Evolutionary conservation across 2,888 invertebrate species (phyloP).

Genomic region (Notocelia uddmanniana): DNA sequence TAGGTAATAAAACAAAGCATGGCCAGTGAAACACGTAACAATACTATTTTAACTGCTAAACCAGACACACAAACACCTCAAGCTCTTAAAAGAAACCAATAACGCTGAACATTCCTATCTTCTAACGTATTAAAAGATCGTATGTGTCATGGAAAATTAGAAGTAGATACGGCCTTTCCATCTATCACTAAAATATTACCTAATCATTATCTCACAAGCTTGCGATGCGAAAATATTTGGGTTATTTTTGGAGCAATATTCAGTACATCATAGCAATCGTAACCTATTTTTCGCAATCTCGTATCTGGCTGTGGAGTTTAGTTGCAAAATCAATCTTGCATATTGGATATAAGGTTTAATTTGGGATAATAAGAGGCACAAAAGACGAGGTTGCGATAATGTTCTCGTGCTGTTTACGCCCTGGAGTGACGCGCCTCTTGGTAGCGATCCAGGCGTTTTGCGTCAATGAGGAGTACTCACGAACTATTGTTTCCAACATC

Average conservation of each 20-base stretch:
- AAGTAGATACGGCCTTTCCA: not conserved
- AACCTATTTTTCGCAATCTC: not conserved
- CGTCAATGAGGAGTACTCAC: conserved; percentile 46
- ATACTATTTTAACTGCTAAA: not conserved
- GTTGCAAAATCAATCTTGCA: not conserved
- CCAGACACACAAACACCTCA: conserved; percentile 3
- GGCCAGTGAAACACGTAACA: not conserved
- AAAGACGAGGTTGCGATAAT: not conserved
- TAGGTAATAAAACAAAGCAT: conserved; percentile 2
- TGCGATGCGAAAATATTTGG: conserved; percentile 26
- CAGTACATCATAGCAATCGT: conserved; percentile 14
- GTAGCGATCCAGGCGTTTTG: conserved; percentile 48
- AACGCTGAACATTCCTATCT: not conserved
- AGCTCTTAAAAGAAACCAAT: conserved; percentile 1
- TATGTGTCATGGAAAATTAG: not conserved
- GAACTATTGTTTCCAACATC: conserved; percentile 35
- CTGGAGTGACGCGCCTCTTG: conserved; percentile 46
- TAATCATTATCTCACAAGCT: conserved; percentile 36
- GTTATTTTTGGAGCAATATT: conserved; percentile 41
- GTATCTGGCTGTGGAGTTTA: not conserved
- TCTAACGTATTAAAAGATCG: not conserved
- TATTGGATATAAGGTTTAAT: not conserved
- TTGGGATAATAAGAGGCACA: not conserved
- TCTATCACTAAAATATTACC: conserved; percentile 9
- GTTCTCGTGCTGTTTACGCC: conserved; percentile 37